Base-by-base conservation (phyloP, 2,888 invertebrate species). In the Chymomyza procnemis region DNA sequence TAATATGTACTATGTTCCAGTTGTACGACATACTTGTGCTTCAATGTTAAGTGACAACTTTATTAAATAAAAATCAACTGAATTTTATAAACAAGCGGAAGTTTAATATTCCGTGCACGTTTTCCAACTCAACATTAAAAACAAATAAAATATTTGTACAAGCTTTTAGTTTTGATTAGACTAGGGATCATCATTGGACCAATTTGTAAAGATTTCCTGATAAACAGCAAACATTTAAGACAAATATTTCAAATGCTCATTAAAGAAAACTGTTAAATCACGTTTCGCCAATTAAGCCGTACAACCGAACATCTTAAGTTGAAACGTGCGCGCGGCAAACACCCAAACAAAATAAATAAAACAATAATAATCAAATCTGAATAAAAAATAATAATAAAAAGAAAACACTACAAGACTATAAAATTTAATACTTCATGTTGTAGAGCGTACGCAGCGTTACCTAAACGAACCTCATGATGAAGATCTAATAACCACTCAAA, bases 221-320 rank as follows among this genome's bases (percentile, higher is more conserved):
- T 41, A 22, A 59, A 19, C 9, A 57, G 64, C 55, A 57, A 67
- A 68, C 56, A 54, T 52, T 26, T 61, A 62, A 50, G 61, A 74
- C 60, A 73, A 69, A 67, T 69, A 74, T 75, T 64, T 68, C 71
- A 69, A 67, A 69, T 66, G 72, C 78, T 84, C 75, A 79, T 84
- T 81, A 84, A 61, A 48, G 67, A 84, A 76, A 82, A 76, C 61
- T 86, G 84, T 87, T 81, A 71, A 87, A 76, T 87, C 84, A 85
- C 84, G 84, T 76, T 85, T 76, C 76, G 58, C 71, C 88, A 85
- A 85, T 85, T 84, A 84, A 60, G 48, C 48, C 60, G 34, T 47
- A 46, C 46, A 57, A 48, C 50, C 66, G 78, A 83, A 72, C 68
- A 74, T 79, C 82, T 82, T 71, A 61, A 82, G 73, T 50, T 54